phyloP scores from a whole-genome alignment of 2,797 vertebrate genomes.

The Thalassophryne amazonica region DNA sequence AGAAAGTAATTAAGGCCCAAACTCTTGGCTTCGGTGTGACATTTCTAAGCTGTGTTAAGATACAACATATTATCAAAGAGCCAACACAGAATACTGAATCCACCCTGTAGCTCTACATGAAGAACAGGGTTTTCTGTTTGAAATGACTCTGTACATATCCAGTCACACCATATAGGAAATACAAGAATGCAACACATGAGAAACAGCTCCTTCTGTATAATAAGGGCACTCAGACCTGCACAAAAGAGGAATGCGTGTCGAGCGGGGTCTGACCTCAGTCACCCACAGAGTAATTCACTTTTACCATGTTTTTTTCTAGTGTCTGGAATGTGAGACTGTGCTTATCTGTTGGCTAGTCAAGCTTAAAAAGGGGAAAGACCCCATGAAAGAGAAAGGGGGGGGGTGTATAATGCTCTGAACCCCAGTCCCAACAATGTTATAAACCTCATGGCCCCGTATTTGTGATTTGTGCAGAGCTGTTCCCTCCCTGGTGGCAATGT shows the following conservation, averaged over 20 bases:
- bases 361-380: slow-evolving; percentile 30
- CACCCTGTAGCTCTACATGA: slow-evolving; percentile 26
- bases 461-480: slow-evolving; percentile 42
- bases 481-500: slow-evolving; percentile 23
- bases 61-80: background rate
- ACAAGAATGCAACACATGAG: slow-evolving; percentile 22
- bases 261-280: slow-evolving; percentile 37
- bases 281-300: slow-evolving; percentile 31
- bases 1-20: slow-evolving; percentile 15
- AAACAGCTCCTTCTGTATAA: slow-evolving; percentile 23
- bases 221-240: slow-evolving; percentile 26
- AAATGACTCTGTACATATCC: slow-evolving; percentile 34
- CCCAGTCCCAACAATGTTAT: slow-evolving; percentile 38
- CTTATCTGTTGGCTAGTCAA: slow-evolving; percentile 37
- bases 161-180: slow-evolving; percentile 35
- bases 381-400: slow-evolving; percentile 11
- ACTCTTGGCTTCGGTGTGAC: slow-evolving; percentile 14
- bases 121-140: slow-evolving; percentile 13
- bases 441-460: slow-evolving; percentile 38
- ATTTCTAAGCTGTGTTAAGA: slow-evolving; percentile 9
- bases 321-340: slow-evolving; percentile 37
- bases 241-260: slow-evolving; percentile 36
- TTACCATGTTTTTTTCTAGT: slow-evolving; percentile 23
- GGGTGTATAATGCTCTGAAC: slow-evolving; percentile 35
- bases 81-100: slow-evolving; percentile 36